Conservation (phyloP, 2,797 vertebrate species). For the Leucoraja ocellata region DNA sequence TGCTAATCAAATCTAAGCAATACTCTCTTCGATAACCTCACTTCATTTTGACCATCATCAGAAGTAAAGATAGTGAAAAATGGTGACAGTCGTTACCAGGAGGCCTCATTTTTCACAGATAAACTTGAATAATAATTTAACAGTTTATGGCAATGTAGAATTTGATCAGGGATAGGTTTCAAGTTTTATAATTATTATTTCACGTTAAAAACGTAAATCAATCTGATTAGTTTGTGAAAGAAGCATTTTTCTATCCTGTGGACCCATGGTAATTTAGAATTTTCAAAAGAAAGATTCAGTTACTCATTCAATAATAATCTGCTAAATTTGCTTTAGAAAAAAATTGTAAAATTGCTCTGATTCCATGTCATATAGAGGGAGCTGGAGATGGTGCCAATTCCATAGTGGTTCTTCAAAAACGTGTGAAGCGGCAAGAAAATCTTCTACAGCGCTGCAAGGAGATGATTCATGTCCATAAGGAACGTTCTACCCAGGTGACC, state of each 20-base stretch:
- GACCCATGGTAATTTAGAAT: not conserved
- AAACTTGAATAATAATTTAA: not conserved
- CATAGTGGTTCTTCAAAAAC: slow-evolving; percentile 57
- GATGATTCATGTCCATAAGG: slow-evolving; percentile 71
- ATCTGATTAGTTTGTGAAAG: not conserved
- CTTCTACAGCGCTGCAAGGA: slow-evolving; percentile 83
- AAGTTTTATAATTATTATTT: not conserved
- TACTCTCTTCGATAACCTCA: not conserved
- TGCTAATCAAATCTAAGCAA: not conserved
- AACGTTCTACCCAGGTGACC: slow-evolving; percentile 66
- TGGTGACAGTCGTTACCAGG: not conserved
- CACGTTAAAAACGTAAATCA: not conserved
- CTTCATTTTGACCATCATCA: not conserved
- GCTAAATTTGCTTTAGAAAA: not conserved
- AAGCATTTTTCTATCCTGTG: no score
- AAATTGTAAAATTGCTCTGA: not conserved
- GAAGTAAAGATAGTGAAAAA: not conserved
- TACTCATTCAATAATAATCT: not conserved
- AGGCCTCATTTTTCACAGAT: not conserved
- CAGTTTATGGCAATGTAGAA: not conserved
- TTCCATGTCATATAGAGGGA: slow-evolving; percentile 13
- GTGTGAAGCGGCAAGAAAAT: slow-evolving; percentile 82
- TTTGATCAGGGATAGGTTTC: not conserved
- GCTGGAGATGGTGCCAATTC: slow-evolving; percentile 15
- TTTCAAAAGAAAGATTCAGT: not conserved